Conservation (phyloP, 2,113 vertebrate species). For the Urocolius indicus region DNA sequence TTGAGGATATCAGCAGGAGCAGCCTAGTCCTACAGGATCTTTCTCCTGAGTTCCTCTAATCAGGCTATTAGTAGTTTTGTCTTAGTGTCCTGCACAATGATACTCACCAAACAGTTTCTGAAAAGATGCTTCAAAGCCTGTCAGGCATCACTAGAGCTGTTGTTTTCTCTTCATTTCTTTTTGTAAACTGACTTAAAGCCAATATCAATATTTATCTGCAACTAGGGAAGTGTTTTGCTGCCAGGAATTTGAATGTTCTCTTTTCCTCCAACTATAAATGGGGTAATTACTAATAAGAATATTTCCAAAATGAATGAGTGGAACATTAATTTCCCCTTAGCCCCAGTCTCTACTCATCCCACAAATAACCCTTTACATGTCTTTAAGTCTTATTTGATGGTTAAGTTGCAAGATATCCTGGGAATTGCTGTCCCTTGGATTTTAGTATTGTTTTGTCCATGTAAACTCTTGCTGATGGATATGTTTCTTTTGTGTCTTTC, state of each 20-base stretch:
- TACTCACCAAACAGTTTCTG: neutral
- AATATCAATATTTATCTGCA: slow-evolving; percentile 75
- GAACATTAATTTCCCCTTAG: slow-evolving; percentile 54
- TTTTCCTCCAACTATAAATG: slow-evolving; percentile 64
- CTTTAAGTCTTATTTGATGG: neutral
- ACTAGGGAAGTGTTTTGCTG: slow-evolving; percentile 50
- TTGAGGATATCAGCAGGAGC: neutral
- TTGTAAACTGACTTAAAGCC: slow-evolving; percentile 65
- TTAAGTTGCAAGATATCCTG: neutral
- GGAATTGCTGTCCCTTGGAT: neutral
- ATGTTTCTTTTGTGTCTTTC: neutral
- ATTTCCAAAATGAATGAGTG: slow-evolving; percentile 69
- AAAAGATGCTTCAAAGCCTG: slow-evolving; percentile 30
- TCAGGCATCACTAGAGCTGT: slow-evolving; percentile 32
- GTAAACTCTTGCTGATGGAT: neutral
- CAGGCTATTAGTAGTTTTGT: neutral
- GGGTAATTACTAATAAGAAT: slow-evolving; percentile 47
- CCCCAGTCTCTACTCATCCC: neutral
- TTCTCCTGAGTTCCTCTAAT: neutral
- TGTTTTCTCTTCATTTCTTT: slow-evolving; percentile 53
- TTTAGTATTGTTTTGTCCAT: neutral
- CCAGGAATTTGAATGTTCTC: slow-evolving; percentile 62
- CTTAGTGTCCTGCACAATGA: neutral
- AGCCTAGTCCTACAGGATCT: neutral
- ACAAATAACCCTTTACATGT: neutral